Evolutionary conservation across 1,140 invertebrate species (phyloP), one percentile per base, ranked within the genome.

Genomic region (Manduca sexta): DNA sequence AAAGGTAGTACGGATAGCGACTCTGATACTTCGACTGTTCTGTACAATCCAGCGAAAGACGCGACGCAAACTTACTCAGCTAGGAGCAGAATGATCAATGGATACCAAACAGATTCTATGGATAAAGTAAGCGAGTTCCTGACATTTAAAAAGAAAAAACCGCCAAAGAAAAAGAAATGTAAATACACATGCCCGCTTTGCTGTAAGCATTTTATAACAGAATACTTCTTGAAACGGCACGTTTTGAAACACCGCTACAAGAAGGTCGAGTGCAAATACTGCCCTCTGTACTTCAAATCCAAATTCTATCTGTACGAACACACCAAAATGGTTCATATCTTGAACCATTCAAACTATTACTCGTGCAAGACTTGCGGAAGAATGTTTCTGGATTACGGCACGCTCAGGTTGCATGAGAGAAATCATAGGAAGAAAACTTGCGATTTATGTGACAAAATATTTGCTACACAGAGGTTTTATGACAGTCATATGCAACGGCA

Each of bases 291-390:
- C 2, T 81, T 74, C n/a, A 71, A 68, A 57, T 76, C 75, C 0
- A 81, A 77, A 38, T 85, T 83, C 33, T 35, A 56, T 43, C 56
- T 80, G 3, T 62, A 64, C 18, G 81, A 84, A 41, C 81, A 84
- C 38, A 64, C 50, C 8, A 84, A 73, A 60, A 70, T 69, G 57
- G 43, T 49, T 0, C 79, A 84, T 53, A 17, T 65, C 15, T 43
- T 69, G 18, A 63, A 73, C 21, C 34, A 52, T n/a, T 17, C 42
- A 1, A 50, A 34, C 14, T 69, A 50, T 21, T 35, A 40, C 0
- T 41, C 61, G 2, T 83, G 81, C 50, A 57, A 64, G 5, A 42
- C 40, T 7, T 84, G 79, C 31, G 74, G 69, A 0, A 56, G 81
- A 39, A 42, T 43, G 21, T 81, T 73, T 31, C 40, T 26, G 0